Evolutionary conservation across 35 echinoderm and acorn worm genomes (phyloP).

Genomic region (Eucidaris tribuloides): DNA sequence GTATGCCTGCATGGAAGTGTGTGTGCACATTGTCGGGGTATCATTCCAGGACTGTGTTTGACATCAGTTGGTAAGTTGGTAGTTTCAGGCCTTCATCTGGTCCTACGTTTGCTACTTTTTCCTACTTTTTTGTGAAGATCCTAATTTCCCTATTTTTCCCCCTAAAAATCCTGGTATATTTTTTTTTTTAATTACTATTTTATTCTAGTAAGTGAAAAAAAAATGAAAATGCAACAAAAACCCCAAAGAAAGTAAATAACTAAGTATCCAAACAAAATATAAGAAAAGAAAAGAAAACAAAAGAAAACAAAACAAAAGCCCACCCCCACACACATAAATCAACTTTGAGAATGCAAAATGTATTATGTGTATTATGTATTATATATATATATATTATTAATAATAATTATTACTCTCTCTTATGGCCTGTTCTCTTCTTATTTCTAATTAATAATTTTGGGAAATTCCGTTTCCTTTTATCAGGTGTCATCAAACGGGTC

Average conservation of each 20-base stretch:
- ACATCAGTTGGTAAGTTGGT: conserved; percentile 56
- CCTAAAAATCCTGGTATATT: no score
- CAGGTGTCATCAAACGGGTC: conserved; percentile 84
- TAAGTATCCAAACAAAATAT: no score
- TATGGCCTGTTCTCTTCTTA: neutral
- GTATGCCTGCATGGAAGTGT: conserved; percentile 66
- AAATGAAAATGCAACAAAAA: no score
- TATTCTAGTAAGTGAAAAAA: no score
- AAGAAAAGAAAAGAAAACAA: no score
- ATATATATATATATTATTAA: neutral
- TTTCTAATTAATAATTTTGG: neutral
- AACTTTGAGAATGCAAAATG: no score
- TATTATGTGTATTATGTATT: neutral
- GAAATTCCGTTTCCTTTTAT: neutral
- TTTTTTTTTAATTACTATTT: no score
- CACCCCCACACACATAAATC: no score
- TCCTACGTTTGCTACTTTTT: neutral
- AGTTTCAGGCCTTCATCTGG: neutral
- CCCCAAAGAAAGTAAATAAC: no score
- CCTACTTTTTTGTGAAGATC: no score
- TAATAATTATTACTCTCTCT: neutral
- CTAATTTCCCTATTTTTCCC: no score
- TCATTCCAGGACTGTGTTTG: conserved; percentile 66
- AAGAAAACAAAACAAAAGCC: no score
- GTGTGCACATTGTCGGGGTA: conserved; percentile 76